phyloP scores from a whole-genome alignment of 2,888 invertebrate genomes.

The Leptogaster cylindrica region DNA sequence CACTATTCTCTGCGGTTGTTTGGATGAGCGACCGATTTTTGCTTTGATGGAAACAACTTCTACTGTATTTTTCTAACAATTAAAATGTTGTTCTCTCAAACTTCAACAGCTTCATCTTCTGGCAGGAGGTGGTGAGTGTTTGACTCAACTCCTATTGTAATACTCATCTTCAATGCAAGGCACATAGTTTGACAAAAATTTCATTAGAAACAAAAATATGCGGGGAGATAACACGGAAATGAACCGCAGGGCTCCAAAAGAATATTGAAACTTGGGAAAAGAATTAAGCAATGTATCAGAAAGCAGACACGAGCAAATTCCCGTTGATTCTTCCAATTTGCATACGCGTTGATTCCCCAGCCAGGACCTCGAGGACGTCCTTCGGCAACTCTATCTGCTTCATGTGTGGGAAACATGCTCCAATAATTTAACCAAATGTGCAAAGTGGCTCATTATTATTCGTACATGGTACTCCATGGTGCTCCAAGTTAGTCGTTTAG shows the following conservation, averaged over 20 bases:
- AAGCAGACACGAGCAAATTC: not conserved
- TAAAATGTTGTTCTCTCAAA: no score
- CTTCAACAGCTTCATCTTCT: no score
- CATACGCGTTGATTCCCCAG: not conserved
- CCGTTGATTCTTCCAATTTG: not conserved
- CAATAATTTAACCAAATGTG: constrained; percentile 48
- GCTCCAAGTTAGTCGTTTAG: constrained; percentile 30
- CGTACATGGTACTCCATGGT: constrained; percentile 46
- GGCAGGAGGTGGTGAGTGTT: no score
- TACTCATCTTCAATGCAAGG: constrained; percentile 43
- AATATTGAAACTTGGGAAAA: constrained; percentile 3
- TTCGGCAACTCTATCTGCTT: not conserved
- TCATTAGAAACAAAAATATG: constrained; percentile 46
- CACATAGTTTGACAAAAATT: constrained; percentile 46
- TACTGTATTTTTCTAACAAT: no score
- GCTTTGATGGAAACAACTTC: no score
- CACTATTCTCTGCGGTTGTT: no score
- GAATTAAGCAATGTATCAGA: constrained; percentile 13
- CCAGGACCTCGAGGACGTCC: not conserved
- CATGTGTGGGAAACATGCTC: constrained; percentile 41
- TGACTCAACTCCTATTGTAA: no score
- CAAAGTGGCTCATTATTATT: constrained; percentile 48
- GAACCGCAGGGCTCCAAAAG: not conserved
- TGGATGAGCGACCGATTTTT: no score
- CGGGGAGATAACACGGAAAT: constrained; percentile 2